Evolutionary conservation across 1,140 invertebrate species (phyloP).

Genomic region (Hestina assimilis): DNA sequence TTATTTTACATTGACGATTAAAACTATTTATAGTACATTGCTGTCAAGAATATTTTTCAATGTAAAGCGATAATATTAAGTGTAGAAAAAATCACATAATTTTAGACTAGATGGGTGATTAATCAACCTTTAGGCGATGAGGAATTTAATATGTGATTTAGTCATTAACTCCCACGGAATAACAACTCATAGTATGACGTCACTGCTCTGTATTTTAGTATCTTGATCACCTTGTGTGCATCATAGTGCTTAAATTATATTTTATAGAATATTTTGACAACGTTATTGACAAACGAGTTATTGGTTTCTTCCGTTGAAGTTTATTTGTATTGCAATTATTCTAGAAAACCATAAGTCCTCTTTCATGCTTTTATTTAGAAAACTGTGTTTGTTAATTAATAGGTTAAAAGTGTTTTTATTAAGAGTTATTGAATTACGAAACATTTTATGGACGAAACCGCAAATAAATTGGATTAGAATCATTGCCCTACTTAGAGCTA

Average conservation of each 20-base stretch:
- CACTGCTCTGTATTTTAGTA: conserved; percentile 18
- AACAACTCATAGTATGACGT: conserved; percentile 13
- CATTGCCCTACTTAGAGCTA: no score
- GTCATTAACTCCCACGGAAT: conserved; percentile 11
- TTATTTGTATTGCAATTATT: no score
- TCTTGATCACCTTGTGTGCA: conserved; percentile 2
- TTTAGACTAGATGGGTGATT: not conserved
- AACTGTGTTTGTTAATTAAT: no score
- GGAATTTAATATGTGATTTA: conserved; percentile 12
- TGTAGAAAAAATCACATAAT: not conserved
- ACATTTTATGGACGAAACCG: no score
- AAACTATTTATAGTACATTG: not conserved
- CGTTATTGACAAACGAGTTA: no score
- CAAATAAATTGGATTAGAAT: no score
- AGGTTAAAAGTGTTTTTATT: no score
- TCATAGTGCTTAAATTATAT: conserved; percentile 9
- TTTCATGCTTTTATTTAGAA: no score
- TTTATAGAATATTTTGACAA: conserved; percentile 6
- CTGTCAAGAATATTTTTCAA: not conserved
- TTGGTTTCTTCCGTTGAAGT: no score
- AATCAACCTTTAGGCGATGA: not conserved
- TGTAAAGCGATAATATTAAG: not conserved
- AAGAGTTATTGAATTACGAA: no score
- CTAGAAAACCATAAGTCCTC: no score
- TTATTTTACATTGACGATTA: not conserved